Base-by-base conservation (phyloP, 2,797 vertebrate species). In the Anas acuta region DNA sequence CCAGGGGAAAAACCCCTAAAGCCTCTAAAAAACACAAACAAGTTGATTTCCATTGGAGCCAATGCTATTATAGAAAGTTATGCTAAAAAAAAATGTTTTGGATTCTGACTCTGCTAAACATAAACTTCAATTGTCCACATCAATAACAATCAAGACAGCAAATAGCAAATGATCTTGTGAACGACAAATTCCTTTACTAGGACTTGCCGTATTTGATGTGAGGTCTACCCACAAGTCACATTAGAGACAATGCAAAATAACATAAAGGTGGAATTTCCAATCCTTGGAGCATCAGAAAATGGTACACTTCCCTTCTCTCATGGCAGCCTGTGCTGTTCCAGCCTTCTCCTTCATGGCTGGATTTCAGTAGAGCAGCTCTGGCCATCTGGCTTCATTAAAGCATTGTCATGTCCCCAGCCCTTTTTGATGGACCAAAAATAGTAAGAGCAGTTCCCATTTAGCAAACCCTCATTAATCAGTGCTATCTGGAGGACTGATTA, bases 361-460 rank as follows among this genome's bases (percentile, higher is more conserved):
- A 47, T 71, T 87, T 93, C 93, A 75, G 49, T n/a, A 15, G 35
- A 87, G 73, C 82, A 93, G 89, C 70, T 90, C 21, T 78, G 79
- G 83, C 91, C 92, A 95, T 89, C 89, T 95, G 91, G 84, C 66
- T 88, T 81, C 82, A 62, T 84, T 79, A 60, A 85, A 72, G 43
- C 76, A 84, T 60, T 62, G 66, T 53, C 1, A 1, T 79, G 83
- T 76, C 73, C 82, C 51, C 16, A 3, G 39, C 49, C 54, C 77
- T 57, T 61, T 54, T 39, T 60, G 47, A 39, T 33, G 20, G 67
- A 37, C 67, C 73, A 86, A 91, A 94, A 93, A 85, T 57, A 97
- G 93, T 9, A 86, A 86, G 35, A 86, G 56, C 60, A 89, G 43
- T 54, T 91, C 47, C 72, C 45, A 81, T 60, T 86, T 43, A 88